Evolutionary conservation across 2,888 invertebrate species (phyloP), one percentile per base, ranked within the genome.

Genomic region (Brachypalpus laphriformis): DNA sequence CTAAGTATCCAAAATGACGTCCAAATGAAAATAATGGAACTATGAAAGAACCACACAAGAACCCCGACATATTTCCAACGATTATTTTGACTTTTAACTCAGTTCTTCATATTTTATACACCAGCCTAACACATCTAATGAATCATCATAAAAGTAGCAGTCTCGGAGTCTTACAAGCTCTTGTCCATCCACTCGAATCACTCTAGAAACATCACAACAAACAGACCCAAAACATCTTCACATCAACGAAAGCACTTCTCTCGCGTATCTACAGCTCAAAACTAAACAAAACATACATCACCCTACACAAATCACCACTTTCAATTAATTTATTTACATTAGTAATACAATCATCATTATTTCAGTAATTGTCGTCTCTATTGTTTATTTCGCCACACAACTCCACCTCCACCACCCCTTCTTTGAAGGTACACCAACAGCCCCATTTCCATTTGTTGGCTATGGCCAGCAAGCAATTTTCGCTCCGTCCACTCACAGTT

Each of bases 391-490:
- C 51, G 51, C 49, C 47, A 57, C 45, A 40, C 54, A 14, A 22
- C 34, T 25, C 61, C 31, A 22, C 42, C n/a, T n/a, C n/a, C n/a
- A n/a, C n/a, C n/a, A n/a, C n/a, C n/a, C 74, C 51, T 31, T 18
- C 16, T 8, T n/a, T 45, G 57, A 70, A 34, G 57, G 57, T 20
- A 51, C 14, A 9, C 82, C 76, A 76, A 9, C 82, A 70, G 82
- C 77, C 61, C 78, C 74, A 57, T 78, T 83, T 70, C 54, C 78
- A 71, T 81, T 47, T 45, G 18, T 75, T 76, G 75, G 65, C 31
- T 7, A 9, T 25, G 5, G 25, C 25, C 5, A 25, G 25, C 25
- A 5, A 7, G 34, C 78, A 80, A 74, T 78, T 78, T 74, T 47
- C 63, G 51, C 18, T 71, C 66, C 71, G 65, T 71, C 71, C 71